Base-by-base conservation (phyloP, 2,113 vertebrate species). In the Grus americana region DNA sequence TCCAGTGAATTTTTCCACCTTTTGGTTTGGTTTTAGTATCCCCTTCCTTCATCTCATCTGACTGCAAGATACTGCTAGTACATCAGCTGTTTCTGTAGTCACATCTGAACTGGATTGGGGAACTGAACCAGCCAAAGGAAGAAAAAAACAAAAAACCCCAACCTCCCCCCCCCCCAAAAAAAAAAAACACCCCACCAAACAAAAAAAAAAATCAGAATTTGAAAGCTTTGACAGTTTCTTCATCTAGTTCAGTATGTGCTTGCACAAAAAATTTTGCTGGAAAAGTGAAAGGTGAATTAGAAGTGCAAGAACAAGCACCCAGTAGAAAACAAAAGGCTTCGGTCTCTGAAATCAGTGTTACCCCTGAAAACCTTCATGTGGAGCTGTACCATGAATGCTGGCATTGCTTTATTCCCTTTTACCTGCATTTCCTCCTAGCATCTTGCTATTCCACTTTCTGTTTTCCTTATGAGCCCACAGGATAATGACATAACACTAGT, bases 21-120 rank as follows among this genome's bases (percentile, higher is more conserved):
- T 62, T 63, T 29, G 3, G 10, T 54, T 81, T 57, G 6, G 6
- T 61, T 70, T 92, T 70, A 47, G 6, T 9, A 65, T 55, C 36
- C 1, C 3, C 15, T 52, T 66, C 44, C 12, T 19, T 83, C 3
- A 0, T 66, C 10, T 84, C n/a, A 52, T 11, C 9, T 89, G 32
- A 14, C 11, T 52, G 15, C 0, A 5, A 61, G 4, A 38, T 47
- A 42, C 3, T 40, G 2, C 2, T 4, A 6, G 5, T 81, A 26
- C 18, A 54, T 75, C 42, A 62, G 5, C 7, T 47, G 5, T 66
- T 78, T 57, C 27, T 47, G 20, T 47, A 7, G 14, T 11, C 22
- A 27, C 1, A 3, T 17, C 8, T 49, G 18, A 66, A 46, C 2
- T 26, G 10, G 3, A 52, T 0, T 36, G 21, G 9, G 10, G 5